Percentiles rank a stretch among this genome's conserved stretches.
Conservation (phyloP, 1,140 invertebrate species). For the Cepaea nemoralis region DNA sequence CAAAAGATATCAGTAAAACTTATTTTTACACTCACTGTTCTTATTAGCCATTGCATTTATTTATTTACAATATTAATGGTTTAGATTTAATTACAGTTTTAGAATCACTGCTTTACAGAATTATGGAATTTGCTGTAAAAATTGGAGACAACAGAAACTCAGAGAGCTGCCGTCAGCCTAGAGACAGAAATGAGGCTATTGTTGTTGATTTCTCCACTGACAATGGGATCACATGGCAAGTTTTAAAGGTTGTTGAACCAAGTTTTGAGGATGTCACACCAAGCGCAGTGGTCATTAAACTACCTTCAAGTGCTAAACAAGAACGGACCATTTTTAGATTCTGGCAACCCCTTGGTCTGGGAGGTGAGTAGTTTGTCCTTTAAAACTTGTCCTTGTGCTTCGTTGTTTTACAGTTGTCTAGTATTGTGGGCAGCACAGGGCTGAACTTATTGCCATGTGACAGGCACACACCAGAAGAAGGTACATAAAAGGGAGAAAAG, state of each 20-base stretch:
- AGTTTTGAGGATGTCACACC: slow-evolving; percentile 58
- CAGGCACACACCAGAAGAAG: too few species aligned
- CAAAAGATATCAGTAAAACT: too few species aligned
- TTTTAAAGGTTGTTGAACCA: slow-evolving; percentile 68
- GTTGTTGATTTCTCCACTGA: slow-evolving; percentile 69
- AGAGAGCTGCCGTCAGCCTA: slow-evolving; percentile 53
- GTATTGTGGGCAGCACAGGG: too few species aligned
- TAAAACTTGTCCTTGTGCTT: too few species aligned
- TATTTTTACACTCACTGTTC: too few species aligned
- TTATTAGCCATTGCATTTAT: too few species aligned
- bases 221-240: slow-evolving; percentile 70
- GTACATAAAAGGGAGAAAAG: too few species aligned
- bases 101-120: slow-evolving; percentile 56
- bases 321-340: slow-evolving; percentile 70
- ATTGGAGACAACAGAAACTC: slow-evolving; percentile 57
- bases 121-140: slow-evolving; percentile 66
- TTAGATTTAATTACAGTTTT: too few species aligned
- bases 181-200: slow-evolving; percentile 63
- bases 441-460: too few species aligned
- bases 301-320: slow-evolving; percentile 70
- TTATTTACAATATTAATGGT: too few species aligned
- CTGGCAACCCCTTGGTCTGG: slow-evolving; percentile 71
- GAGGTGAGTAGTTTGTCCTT: slow-evolving; percentile 58
- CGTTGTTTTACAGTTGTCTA: too few species aligned
- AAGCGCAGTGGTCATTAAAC: slow-evolving; percentile 61